Evolutionary conservation across 2,113 vertebrate species (phyloP), one percentile per base, ranked within the genome.

Genomic region (Lophius piscatorius): DNA sequence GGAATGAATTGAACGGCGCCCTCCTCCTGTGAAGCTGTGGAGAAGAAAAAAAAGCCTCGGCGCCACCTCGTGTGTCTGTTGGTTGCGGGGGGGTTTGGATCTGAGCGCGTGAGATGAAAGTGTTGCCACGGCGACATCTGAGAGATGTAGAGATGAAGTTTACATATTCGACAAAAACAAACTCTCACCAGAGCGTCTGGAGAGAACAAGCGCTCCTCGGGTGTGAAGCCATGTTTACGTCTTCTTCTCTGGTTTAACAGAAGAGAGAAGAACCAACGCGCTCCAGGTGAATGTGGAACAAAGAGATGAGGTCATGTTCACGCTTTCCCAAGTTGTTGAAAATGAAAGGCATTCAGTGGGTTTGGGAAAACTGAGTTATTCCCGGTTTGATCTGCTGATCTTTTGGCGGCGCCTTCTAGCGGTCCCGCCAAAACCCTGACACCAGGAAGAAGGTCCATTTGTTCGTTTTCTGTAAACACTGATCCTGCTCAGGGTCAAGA

Each of bases 101-200:
- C 5, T 21, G 20, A 34, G 31, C 0, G 6, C 1, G 40, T 10
- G 28, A 56, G 48, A 72, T 70, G 59, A 76, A 67, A 66, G 67
- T 4, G 17, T 68, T 64, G 65, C 62, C 47, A 35, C 34, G 1
- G 61, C 33, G 54, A 66, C 70, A 63, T 76, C 70, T 56, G 69
- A 78, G 46, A 26, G 61, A 71, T 70, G 65, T 57, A 54, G 63
- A 79, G 70, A 21, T 74, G 61, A 76, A 63, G 74, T 58, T 65
- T 34, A 72, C 71, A 76, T 63, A 62, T 76, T 63, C 55, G 44
- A 69, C 56, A 62, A 48, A 73, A 47, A 21, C 49, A 56, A 16
- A 24, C 17, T 40, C 4, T 34, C 50, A 8, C 26, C n/a, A 63
- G 42, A 64, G n/a, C n/a, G n/a, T n/a, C n/a, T n/a, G n/a, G 71